A percentile compares a stretch with the other conserved stretches of the same genome.
These are phyloP conservation scores for Myotis yumanensis DNA, from an alignment of 2,113 vertebrate species.

Conservation along the genomic window DNA sequence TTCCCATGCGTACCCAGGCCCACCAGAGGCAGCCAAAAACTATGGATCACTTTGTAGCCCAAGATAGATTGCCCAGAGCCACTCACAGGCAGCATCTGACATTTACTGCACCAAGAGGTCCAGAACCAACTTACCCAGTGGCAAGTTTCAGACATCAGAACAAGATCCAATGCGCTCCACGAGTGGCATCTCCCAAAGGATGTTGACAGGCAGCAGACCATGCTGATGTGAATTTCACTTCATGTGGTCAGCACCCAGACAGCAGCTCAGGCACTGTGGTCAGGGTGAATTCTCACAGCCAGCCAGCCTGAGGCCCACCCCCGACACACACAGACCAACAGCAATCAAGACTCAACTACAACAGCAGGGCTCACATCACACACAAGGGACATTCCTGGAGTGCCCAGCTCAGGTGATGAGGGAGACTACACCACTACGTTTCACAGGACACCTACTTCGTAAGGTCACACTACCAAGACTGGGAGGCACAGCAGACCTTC, in stretches of 20 bases:
- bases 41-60: not conserved
- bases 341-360: not conserved
- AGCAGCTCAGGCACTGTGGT: not conserved
- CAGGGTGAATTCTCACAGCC: not conserved
- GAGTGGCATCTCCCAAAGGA: not conserved
- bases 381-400: not conserved
- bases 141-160: not conserved
- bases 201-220: not conserved
- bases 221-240: not conserved
- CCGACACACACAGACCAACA: not conserved
- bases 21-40: not conserved
- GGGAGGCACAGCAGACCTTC: not conserved
- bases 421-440: not conserved
- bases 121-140: not conserved
- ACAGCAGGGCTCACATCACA: not conserved
- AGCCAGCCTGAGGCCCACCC: not conserved
- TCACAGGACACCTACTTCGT: not conserved
- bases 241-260: not conserved
- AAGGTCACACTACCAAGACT: not conserved
- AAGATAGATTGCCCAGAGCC: not conserved
- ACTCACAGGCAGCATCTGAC: not conserved
- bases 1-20: not conserved
- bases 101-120: not conserved
- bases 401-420: not conserved
- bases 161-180: not conserved